Conservation (phyloP, 1,140 invertebrate genomes). For the Brachionus manjavacas region DNA sequence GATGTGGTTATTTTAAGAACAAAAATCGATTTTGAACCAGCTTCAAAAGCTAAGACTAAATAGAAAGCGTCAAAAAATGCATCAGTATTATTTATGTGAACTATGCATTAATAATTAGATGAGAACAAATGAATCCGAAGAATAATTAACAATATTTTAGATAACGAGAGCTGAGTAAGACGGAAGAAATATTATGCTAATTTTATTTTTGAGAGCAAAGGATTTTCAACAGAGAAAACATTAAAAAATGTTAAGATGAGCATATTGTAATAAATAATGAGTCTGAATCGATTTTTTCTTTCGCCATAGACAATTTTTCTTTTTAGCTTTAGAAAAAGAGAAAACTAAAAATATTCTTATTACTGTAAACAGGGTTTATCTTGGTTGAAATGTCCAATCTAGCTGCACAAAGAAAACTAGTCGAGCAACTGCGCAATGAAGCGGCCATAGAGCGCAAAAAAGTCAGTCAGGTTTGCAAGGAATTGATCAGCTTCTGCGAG, state of each 20-base stretch:
- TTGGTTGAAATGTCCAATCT: slow-evolving; percentile 37
- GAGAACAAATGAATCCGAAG: neutral
- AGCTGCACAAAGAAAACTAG: slow-evolving; percentile 36
- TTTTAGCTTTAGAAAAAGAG: neutral
- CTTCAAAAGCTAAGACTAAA: neutral
- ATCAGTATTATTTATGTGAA: too few species aligned
- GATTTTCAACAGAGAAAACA: neutral
- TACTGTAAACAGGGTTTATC: neutral
- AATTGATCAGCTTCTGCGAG: slow-evolving; percentile 41
- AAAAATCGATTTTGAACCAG: neutral
- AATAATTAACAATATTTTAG: neutral
- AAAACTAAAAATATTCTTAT: neutral
- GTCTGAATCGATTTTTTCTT: neutral
- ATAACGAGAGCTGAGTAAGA: neutral
- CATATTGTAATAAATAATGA: neutral
- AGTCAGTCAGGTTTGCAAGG: slow-evolving; percentile 42
- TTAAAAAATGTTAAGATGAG: neutral
- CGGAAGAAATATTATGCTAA: neutral
- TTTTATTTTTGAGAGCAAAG: neutral
- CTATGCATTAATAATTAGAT: neutral
- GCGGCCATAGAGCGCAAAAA: slow-evolving; percentile 41
- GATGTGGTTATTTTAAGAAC: too few species aligned
- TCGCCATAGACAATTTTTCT: neutral
- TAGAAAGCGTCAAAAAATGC: neutral
- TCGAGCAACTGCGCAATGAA: slow-evolving; percentile 37